Conservation (phyloP, 2,888 invertebrate genomes). For the Steinernema scapterisci region DNA sequence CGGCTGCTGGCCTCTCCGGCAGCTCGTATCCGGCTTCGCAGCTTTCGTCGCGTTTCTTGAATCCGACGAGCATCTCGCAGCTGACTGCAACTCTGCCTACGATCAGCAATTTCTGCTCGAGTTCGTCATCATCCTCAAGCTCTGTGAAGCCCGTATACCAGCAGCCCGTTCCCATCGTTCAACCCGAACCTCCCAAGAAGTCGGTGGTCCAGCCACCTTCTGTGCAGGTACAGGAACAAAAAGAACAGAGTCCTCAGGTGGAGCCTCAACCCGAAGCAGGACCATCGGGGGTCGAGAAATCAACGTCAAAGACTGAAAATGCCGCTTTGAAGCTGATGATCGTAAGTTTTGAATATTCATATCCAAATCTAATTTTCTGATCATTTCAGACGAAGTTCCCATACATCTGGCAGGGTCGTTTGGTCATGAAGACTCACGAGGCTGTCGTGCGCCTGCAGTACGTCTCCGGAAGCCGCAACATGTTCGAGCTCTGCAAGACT, state of each 20-base stretch:
- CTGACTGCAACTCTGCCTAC: not conserved
- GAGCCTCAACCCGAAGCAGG: not conserved
- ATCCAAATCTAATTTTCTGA: not conserved
- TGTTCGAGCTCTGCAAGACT: constrained; percentile 36
- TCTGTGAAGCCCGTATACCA: not conserved
- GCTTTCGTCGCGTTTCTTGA: not conserved
- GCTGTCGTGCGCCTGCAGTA: constrained; percentile 89
- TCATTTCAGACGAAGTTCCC: constrained; percentile 79
- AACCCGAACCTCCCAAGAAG: not conserved
- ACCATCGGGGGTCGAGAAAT: too few species aligned
- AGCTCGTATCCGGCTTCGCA: not conserved
- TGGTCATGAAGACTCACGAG: constrained; percentile 93
- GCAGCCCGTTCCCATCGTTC: not conserved
- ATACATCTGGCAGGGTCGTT: constrained; percentile 93
- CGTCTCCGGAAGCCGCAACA: not conserved
- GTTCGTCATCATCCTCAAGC: not conserved
- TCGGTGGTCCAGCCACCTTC: not conserved
- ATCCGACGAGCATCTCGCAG: not conserved
- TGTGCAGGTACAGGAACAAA: not conserved
- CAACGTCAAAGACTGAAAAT: not conserved
- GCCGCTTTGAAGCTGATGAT: too few species aligned
- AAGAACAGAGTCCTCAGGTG: not conserved
- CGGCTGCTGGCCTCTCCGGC: not conserved
- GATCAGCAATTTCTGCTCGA: not conserved
- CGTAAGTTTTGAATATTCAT: not conserved